Base-by-base conservation (phyloP, 2,888 invertebrate genomes). In the Clusia tigrina region DNA sequence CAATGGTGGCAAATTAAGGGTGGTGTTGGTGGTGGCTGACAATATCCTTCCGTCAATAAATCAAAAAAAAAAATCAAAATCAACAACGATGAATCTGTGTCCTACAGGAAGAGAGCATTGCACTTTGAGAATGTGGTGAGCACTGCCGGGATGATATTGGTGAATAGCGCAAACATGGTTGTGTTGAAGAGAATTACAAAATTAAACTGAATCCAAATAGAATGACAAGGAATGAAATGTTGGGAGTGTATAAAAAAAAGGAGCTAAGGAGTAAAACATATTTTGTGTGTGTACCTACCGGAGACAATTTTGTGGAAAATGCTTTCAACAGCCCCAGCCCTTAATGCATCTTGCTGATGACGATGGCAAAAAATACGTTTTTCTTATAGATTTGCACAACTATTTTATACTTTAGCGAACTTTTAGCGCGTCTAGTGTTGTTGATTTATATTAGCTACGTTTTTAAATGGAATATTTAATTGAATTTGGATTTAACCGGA, bases 281-380 rank as follows among this genome's bases (percentile, higher is more conserved):
- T 72, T 75, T 79, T 80, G 79, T 81, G 81, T 81, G 71, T 81
- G 81, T 81, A 81, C 81, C 81, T 81, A 81, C 81, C 81, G 81
- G 82, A 81, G 79, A 79, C 81, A 68, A 71, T 62, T 71, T 71
- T 67, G 63, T 69, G 74, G 74, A 74, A 74, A 74, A 71, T 72
- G 42, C 3, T 10, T 66, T 26, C 62, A 67, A 52, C 73, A 71
- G 76, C 71, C 74, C 74, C 73, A 74, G 73, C 74, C 72, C 74
- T 76, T 74, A 65, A 60, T 54, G 60, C 62, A 69, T 62, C 71
- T 69, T 66, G 65, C 26, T 60, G 64, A 52, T 68, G 69, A 69
- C 60, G 66, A 62, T 63, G 66, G 63, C 66, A 74, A 72, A 70
- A 73, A 73, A 69, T 75, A 69, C 69, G 68, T 72, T 69, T 67